Evolutionary conservation across 2,113 vertebrate genomes (phyloP).

Genomic region (Pao palembangensis): DNA sequence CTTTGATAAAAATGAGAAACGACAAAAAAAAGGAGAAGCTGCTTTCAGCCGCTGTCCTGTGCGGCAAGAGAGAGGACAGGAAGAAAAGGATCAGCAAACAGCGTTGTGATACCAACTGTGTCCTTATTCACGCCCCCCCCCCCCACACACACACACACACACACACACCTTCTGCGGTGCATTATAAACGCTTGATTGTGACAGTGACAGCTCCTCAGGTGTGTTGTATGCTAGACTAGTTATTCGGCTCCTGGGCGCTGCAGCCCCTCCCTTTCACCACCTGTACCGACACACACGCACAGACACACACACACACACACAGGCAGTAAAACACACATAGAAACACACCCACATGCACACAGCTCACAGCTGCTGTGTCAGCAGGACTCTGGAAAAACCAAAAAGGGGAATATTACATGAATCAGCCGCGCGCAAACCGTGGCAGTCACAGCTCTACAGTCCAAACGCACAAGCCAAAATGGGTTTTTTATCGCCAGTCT

Average conservation of each 20-base stretch:
- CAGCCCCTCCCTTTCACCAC: slow-evolving; percentile 57
- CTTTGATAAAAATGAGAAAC: not conserved
- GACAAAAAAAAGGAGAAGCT: slow-evolving; percentile 1
- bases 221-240: slow-evolving; percentile 66
- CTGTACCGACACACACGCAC: slow-evolving; percentile 37
- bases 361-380: slow-evolving; percentile 74
- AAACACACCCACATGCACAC: slow-evolving; percentile 11
- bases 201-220: slow-evolving; percentile 71
- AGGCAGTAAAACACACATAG: too few relatives aligned
- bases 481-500: slow-evolving; percentile 36
- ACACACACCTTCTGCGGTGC: slow-evolving; percentile 60
- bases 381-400: slow-evolving; percentile 54
- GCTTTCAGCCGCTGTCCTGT: slow-evolving; percentile 13
- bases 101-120: slow-evolving; percentile 57
- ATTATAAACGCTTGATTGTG: slow-evolving; percentile 71
- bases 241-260: slow-evolving; percentile 66
- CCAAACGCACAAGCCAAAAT: slow-evolving; percentile 31
- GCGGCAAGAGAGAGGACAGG: slow-evolving; percentile 37
- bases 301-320: slow-evolving; percentile 8
- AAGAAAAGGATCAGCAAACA: slow-evolving; percentile 47
- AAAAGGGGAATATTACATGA: slow-evolving; percentile 49
- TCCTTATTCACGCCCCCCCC: slow-evolving; percentile 61
- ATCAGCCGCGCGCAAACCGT: slow-evolving; percentile 50
- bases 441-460: slow-evolving; percentile 34
- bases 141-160: slow-evolving; percentile 25